phyloP scores from a whole-genome alignment of 1,140 invertebrate species.

The Bombus waltoni region DNA sequence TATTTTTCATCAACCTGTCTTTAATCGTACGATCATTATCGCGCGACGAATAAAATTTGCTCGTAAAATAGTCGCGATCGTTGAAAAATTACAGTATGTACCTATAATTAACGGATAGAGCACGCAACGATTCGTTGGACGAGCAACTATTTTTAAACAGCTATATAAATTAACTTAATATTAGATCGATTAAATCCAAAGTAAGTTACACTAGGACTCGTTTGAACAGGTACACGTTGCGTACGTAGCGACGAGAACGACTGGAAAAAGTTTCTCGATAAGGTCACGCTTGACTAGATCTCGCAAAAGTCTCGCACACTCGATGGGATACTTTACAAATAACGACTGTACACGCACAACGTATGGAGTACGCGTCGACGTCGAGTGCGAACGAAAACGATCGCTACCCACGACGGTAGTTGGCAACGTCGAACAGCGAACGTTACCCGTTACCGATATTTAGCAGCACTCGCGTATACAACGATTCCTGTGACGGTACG shows the following conservation, averaged over 20 bases:
- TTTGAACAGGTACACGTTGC: slow-evolving; percentile 59
- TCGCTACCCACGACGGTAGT: background rate
- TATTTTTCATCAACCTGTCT: no score
- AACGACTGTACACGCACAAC: slow-evolving; percentile 39
- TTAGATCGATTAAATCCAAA: slow-evolving; percentile 32
- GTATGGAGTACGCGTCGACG: background rate
- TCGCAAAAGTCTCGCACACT: slow-evolving; percentile 1
- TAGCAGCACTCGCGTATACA: background rate
- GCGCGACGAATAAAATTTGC: background rate
- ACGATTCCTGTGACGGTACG: background rate
- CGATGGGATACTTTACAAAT: slow-evolving; percentile 18
- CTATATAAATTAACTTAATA: slow-evolving; percentile 6
- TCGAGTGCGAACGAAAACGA: background rate
- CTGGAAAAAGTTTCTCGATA: slow-evolving; percentile 25
- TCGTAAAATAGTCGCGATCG: background rate
- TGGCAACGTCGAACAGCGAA: background rate
- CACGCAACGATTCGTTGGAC: background rate
- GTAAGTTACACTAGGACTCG: slow-evolving; percentile 49
- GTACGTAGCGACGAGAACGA: slow-evolving; percentile 45
- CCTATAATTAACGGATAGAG: background rate
- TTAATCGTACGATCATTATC: no score
- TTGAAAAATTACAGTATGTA: background rate
- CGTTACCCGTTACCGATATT: background rate
- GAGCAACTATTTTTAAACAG: background rate
- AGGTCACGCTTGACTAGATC: slow-evolving; percentile 55